Base-by-base conservation (phyloP, 2,888 invertebrate genomes). In the Pachymerium ferrugineum region DNA sequence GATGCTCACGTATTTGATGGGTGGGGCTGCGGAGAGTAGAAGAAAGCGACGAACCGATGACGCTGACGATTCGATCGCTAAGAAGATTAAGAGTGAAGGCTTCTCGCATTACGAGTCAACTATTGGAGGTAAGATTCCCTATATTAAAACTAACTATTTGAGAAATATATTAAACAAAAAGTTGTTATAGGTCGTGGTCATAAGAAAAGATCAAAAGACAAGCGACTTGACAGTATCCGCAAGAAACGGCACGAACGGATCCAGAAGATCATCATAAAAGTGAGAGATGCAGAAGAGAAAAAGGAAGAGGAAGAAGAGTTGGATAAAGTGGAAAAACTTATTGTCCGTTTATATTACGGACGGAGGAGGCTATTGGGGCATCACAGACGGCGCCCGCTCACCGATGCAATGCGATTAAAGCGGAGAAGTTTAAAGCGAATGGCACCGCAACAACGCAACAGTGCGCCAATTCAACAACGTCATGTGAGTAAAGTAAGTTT, bases 351-450 rank as follows among this genome's bases (percentile, higher is more conserved):
- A 12, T 74, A 70, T 47, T 74, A 69, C 47, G 74, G 74, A 1
- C 38, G 38, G 16, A 19, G 54, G 29, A 70, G 70, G 38, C 70
- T 70, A 14, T 31, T 74, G n/a, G 70, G 74, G 4, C 30, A 30
- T 14, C 72, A 72, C 54, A 25, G 68, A 68, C 83, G 90, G 78
- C 85, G 90, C 77, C 91, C 47, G 3, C 19, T 54, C 1, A 54
- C 47, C 4, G 47, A 54, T 22, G 47, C 47, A 2, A 54, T 54
- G 47, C 16, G 47, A 19, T 22, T 54, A 4, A 54, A 54, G 47
- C 47, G 47, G 6, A 54, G n/a, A 6, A 54, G 47, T 54, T 54
- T 54, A 22, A 54, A 54, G 22, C 19, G 47, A 54, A 54, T 54
- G 47, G 47, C 47, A 22, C 47, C 47, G 16, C 3, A 2, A 22